phyloP scores from a whole-genome alignment of 2,113 vertebrate genomes.

The Uropsilus gracilis region DNA sequence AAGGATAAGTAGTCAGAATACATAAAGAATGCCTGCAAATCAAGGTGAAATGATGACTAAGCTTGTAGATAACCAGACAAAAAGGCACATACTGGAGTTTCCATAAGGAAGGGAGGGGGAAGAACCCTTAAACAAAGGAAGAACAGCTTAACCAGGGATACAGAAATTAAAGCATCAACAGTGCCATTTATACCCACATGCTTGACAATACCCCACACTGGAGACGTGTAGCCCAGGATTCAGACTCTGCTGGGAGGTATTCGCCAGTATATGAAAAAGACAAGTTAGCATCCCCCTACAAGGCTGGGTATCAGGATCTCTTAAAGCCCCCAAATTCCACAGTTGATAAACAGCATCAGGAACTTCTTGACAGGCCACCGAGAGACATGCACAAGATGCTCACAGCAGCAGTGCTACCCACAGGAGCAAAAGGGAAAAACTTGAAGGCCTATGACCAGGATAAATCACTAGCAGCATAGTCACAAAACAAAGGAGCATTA shows the following conservation, averaged over 20 bases:
- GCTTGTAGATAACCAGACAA: background rate
- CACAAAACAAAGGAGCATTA: background rate
- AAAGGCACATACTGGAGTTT: background rate
- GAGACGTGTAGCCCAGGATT: rapidly evolving
- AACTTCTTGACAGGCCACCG: background rate
- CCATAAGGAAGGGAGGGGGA: background rate
- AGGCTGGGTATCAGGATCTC: background rate
- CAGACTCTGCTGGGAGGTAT: background rate
- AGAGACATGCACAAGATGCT: background rate
- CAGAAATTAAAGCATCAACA: background rate
- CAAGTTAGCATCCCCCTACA: background rate
- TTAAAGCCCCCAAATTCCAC: background rate
- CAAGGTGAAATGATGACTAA: background rate
- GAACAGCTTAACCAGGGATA: background rate
- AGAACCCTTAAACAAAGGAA: background rate
- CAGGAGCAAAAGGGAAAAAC: background rate
- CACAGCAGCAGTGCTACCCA: background rate
- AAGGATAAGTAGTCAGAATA: constrained; percentile 7
- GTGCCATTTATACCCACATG: background rate
- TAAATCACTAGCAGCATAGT: background rate
- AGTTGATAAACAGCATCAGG: background rate
- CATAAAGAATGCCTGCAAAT: constrained; percentile 13
- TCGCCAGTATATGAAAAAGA: background rate
- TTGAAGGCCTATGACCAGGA: background rate
- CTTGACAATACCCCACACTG: background rate